These are phyloP conservation scores for Psittacula derbiana DNA, from an alignment of 2,797 vertebrate genomes.

Conservation along the genomic window DNA sequence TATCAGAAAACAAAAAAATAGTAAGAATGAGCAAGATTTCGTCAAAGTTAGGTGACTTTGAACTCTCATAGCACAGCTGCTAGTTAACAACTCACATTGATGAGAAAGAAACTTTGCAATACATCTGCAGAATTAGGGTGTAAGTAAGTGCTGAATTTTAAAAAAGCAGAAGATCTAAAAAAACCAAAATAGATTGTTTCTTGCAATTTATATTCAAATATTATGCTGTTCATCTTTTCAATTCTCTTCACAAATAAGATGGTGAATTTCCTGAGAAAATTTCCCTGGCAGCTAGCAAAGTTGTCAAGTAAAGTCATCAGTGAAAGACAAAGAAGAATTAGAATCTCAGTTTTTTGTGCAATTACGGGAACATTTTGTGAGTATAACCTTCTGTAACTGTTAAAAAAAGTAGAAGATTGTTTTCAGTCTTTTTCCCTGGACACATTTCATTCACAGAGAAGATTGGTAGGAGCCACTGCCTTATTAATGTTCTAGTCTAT, in stretches of 20 bases:
- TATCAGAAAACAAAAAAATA: not conserved
- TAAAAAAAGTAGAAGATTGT: constrained; percentile 12
- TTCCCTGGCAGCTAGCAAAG: not conserved
- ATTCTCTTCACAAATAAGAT: not conserved
- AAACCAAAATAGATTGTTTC: not conserved
- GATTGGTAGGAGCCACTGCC: not conserved
- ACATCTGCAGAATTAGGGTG: not conserved
- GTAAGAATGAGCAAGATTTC: not conserved
- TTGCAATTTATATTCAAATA: not conserved
- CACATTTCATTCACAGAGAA: not conserved
- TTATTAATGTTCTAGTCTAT: not conserved
- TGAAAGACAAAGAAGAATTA: constrained; percentile 26
- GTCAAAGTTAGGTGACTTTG: not conserved
- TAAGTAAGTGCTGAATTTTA: not conserved
- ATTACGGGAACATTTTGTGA: constrained; percentile 2
- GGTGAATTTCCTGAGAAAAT: not conserved
- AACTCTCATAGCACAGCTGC: not conserved
- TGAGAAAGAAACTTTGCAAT: not conserved
- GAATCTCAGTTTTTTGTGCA: not conserved
- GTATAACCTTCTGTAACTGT: not conserved
- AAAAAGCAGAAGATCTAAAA: not conserved
- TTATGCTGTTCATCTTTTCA: not conserved
- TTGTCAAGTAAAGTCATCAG: not conserved
- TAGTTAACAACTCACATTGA: not conserved
- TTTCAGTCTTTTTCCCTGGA: constrained; percentile 25